Base-by-base conservation (phyloP, 2,888 invertebrate genomes). In the Tetropium fuscum region DNA sequence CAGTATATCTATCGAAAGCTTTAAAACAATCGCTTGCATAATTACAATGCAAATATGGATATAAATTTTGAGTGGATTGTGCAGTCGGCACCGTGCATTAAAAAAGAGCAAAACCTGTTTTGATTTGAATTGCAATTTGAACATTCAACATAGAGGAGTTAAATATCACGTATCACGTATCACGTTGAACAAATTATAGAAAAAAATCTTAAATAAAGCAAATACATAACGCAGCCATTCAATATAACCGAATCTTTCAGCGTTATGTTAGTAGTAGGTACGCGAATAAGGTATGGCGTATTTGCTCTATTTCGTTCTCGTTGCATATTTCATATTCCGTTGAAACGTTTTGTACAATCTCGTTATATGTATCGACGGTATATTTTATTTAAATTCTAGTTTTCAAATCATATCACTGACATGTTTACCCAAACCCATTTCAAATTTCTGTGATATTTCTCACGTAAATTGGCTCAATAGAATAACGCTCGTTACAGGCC, bases 261-360 rank as follows among this genome's bases (percentile, higher is more conserved):
- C 34, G 40, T 18, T 51, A 38, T 22, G 38, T 38, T 18, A 34
- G 43, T 32, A 53, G 22, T n/a, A n/a, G n/a, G n/a, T 10, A 16
- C 22, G 45, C 15, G 27, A 25, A 22, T 44, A 36, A 36, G 36
- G 38, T 22, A 45, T 22, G 11, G 16, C 27, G 16, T 20, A 49
- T 48, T 53, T 58, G 44, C 47, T 30, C 40, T 32, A 57, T 56
- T 56, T 47, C 34, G 38, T 36, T 20, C 40, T 8, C 43, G 57
- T 18, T 63, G 64, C 59, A 67, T 64, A 67, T 67, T 67, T 63
- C 63, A 64, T 64, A 67, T 64, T 58, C 41, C 57, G 58, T 58
- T 64, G 41, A 55, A 62, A 54, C 63, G 64, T 56, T 60, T 57
- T 44, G 51, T 48, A 27, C 51, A 64, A 64, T 67, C 58, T 63